Base-by-base conservation (phyloP, 2,888 invertebrate genomes). In the Steromphala cineraria region DNA sequence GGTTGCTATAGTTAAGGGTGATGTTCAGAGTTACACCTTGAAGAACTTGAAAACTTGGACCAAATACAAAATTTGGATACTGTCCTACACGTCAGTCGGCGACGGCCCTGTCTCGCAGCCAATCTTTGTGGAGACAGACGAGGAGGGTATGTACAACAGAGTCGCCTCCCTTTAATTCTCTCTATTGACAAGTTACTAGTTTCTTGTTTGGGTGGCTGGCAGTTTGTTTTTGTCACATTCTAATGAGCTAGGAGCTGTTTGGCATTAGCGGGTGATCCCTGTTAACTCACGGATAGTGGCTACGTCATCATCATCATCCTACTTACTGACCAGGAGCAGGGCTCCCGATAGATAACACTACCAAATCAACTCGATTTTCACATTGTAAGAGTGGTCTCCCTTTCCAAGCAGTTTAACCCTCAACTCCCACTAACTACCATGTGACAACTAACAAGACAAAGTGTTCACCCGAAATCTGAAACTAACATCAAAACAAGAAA, bases 71-170 rank as follows among this genome's bases (percentile, higher is more conserved):
- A 96, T 99, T 92, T 98, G 98, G 98, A 97, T 99, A 92, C 95
- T 98, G 90, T 99, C 99, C 87, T 98, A 98, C 92, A 99, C 99
- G 90, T 96, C 96, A 92, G 97, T 98, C 89, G 99, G 99, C 92
- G 98, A 98, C 94, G 99, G 99, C 55, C 85, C 99, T 97, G 86
- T 96, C 91, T 98, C 98, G 90, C 96, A 96, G 94, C 97, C 98
- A 86, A 96, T 98, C 95, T 96, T 96, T 92, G 96, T 98, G 91
- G 96, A 96, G 95, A 99, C 99, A 89, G 97, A 97, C 94, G 99
- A 99, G 96, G 98, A 98, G 96, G 99, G 99, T 99, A 98, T 96
- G 98, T 86, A 85, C 76, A 31, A 55, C 71, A 21, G 36, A 52
- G 67, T 67, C 40, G 40, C 62, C 71, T 71, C 71, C 71, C 62